Evolutionary conservation across 2,113 vertebrate species (phyloP), one percentile per base, ranked within the genome.

Genomic region (Balaenoptera acutorostrata): DNA sequence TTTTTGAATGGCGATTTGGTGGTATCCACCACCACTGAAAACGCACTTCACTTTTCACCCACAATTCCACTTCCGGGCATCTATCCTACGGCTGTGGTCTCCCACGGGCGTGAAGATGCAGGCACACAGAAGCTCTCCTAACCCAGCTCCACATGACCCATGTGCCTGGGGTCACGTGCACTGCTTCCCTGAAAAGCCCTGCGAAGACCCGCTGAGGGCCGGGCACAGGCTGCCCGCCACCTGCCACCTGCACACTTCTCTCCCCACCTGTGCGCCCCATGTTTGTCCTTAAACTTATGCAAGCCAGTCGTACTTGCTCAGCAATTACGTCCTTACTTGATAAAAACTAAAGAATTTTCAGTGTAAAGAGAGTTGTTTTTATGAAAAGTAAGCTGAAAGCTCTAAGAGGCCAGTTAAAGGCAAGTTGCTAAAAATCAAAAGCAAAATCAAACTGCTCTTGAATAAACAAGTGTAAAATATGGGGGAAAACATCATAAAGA

Each of bases 201-300:
- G 27, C 0, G 0, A 17, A 57, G 23, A 4, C 2, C 33, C 2
- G 0, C 14, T 1, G 23, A 15, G 49, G 0, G 1, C 44, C 9
- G 10, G 92, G 46, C 29, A 5, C 27, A 21, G 82, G n/a, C 44
- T 59, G 10, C 66, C 29, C 33, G 2, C 2, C 44, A 20, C 44
- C 3, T 21, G 8, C 12, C 10, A 8, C 41, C 72, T 12, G 81
- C 57, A 55, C 2, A 0, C 27, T 4, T 6, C 14, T 46, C 31
- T 33, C 49, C 31, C 23, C 46, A 41, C 36, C 49, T 12, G 36
- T 2, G 74, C 23, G 49, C 33, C 6, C n/a, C 2, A 0, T 8
- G 52, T 13, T 33, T 12, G 14, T 61, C n/a, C 8, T 6, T 21
- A 39, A 46, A n/a, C 69, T 55, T 14, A 74, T 0, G 55, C 57